Base-by-base conservation (phyloP, 1,140 invertebrate species). In the Drosophila prosaltans region DNA sequence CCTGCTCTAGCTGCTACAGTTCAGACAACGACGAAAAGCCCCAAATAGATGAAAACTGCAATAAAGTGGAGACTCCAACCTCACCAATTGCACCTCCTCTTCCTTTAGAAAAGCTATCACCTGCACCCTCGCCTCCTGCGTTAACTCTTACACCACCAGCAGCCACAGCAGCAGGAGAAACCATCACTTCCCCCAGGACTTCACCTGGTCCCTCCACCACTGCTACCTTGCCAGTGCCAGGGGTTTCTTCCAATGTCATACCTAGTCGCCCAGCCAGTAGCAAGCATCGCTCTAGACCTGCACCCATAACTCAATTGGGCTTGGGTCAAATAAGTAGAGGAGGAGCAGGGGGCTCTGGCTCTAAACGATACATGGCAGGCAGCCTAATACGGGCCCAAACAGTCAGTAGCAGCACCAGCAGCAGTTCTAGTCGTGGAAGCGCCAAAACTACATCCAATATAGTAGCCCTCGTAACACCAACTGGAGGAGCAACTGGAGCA, bases 1-100 rank as follows among this genome's bases (percentile, higher is more conserved):
- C 95, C 61, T 95, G 95, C 10, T 93, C 94, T 40, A 95, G 95
- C 79, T 95, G 94, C 51, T 92, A 94, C 48, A 92, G 86, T 60
- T 78, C 78, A 5, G 94, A 94, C 36, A 94, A 93, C 76, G 94
- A 94, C 67, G 93, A 94, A 2, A 68, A 58, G 3, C 67, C 70
- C 1, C 81, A 85, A 26, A 77, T 84, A 3, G 84, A 88, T 55
- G 84, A 89, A 55, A 89, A 89, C 10, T 89, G 65, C 57, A 89
- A 89, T 16, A 84, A 81, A 36, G 45, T 88, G 2, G 9, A 21
- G 16, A n/a, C 43, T 32, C 36, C 62, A 2, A 16, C 45, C 7
- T 65, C 54, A 1, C 65, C 80, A 5, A 57, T 54, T 8, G 26
- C 66, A 30, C 24, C 28, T 40, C 8, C 58, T 26, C 39, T 26